Conservation (phyloP, 1,140 invertebrate genomes). For the Portunus trituberculatus region DNA sequence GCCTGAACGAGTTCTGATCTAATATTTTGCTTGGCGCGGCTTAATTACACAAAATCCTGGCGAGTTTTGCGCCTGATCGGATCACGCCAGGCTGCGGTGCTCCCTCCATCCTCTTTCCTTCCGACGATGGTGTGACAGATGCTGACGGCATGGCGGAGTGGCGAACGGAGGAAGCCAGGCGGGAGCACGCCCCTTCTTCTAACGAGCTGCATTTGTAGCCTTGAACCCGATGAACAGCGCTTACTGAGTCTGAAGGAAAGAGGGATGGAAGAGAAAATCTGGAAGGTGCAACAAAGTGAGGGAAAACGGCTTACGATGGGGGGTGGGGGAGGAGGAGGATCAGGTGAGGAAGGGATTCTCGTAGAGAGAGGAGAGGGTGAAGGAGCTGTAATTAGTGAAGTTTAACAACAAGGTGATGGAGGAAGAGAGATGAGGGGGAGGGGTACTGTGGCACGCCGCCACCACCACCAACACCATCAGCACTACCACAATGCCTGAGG, state of each 20-base stretch:
- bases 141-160: background rate
- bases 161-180: background rate
- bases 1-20: constrained; percentile 46
- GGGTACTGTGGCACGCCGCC: background rate
- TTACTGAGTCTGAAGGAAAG: background rate
- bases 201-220: background rate
- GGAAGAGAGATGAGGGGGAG: background rate
- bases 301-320: background rate
- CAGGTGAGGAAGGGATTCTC: background rate
- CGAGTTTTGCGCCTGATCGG: constrained; percentile 60
- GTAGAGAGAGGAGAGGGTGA: background rate
- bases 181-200: background rate
- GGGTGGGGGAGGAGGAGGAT: background rate
- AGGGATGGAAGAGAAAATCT: background rate
- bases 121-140: background rate
- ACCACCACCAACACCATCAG: background rate
- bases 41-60: constrained; percentile 65
- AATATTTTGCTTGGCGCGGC: constrained; percentile 57
- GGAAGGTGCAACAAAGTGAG: background rate
- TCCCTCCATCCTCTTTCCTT: background rate
- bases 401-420: constrained; percentile 20
- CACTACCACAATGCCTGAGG: background rate
- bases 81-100: constrained; percentile 10
- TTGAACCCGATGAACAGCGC: background rate
- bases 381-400: constrained; percentile 32